Base-by-base conservation (phyloP, 2,888 invertebrate species). In the Orchesellides sinensis region DNA sequence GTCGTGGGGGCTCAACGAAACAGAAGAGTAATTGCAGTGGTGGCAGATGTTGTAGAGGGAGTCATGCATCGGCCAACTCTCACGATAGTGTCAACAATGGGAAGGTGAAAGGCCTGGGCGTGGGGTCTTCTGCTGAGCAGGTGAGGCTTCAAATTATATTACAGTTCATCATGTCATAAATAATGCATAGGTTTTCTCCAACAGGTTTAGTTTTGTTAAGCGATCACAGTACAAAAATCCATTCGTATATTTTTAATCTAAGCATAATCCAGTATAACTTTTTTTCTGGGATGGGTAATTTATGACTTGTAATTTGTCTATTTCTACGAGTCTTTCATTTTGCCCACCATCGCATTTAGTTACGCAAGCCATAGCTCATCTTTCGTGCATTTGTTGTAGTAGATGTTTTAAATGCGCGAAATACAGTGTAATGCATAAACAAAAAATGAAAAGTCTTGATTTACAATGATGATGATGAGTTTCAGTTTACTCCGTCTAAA, bases 21-120 rank as follows among this genome's bases (percentile, higher is more conserved):
- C 70, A 49, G 40, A 73, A 27, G 27, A 66, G 61, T 56, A 66
- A 47, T 23, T 66, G 66, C 66, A 70, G 49, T 40, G 69, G 65
- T 17, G 77, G 69, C 21, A 80, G 80, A 52, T 74, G 83, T 32
- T 77, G 79, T 63, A 56, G 77, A 27, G 79, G 63, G 6, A 79
- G 45, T 45, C 69, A 74, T 61, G 74, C 72, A 40, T 81, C 81
- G 3, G 73, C 81, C 23, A 83, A 85, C 70, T 80, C 80, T 35
- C 83, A 80, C 72, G 61, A 74, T 25, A 78, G 72, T 77, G 72
- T 61, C 81, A 84, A 84, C 80, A 84, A 84, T 75, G 84, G 84
- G 35, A 84, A 84, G 78, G 84, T 84, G 82, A 84, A 84, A 84
- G 63, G 73, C 74, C 74, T 84, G 81, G 84, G 81, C 68, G 84